A percentile compares a stretch with the other conserved stretches of the same genome.
These are phyloP conservation scores for Phaonia tiefii DNA, from an alignment of 2,888 invertebrate genomes.

Conservation along the genomic window DNA sequence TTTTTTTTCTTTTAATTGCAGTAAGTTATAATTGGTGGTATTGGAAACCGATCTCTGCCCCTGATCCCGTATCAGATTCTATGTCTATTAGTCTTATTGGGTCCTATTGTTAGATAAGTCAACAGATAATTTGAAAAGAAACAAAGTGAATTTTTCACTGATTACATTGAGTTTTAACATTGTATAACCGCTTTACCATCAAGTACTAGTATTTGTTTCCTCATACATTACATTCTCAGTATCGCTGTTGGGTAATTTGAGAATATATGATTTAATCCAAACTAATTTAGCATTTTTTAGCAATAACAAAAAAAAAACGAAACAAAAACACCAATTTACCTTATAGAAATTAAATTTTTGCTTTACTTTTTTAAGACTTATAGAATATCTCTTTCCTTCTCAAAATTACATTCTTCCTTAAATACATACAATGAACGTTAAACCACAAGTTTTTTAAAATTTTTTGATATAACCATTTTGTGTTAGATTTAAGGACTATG, in stretches of 20 bases:
- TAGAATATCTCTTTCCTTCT: neutral
- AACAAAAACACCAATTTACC: constrained; percentile 9
- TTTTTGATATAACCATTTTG: constrained; percentile 1
- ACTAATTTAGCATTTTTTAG: neutral
- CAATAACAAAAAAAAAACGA: neutral
- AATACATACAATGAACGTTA: neutral
- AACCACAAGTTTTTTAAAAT: neutral
- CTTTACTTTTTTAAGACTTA: neutral
- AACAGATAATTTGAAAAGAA: no score
- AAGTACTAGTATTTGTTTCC: constrained; percentile 9
- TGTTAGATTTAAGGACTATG: neutral
- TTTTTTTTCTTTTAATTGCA: constrained; percentile 75
- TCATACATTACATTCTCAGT: no score
- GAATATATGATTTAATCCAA: constrained; percentile 6
- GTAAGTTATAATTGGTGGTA: constrained; percentile 91
- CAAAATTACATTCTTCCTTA: constrained; percentile 6
- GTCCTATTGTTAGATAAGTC: constrained; percentile 83
- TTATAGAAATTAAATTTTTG: constrained; percentile 5
- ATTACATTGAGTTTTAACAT: constrained; percentile 3
- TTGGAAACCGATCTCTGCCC: constrained; percentile 86
- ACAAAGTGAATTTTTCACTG: no score
- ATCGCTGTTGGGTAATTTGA: no score
- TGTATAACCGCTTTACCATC: neutral
- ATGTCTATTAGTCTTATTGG: constrained; percentile 84
- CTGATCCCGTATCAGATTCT: constrained; percentile 83